phyloP scores from a whole-genome alignment of 2,113 vertebrate genomes.

The Riparia riparia region DNA sequence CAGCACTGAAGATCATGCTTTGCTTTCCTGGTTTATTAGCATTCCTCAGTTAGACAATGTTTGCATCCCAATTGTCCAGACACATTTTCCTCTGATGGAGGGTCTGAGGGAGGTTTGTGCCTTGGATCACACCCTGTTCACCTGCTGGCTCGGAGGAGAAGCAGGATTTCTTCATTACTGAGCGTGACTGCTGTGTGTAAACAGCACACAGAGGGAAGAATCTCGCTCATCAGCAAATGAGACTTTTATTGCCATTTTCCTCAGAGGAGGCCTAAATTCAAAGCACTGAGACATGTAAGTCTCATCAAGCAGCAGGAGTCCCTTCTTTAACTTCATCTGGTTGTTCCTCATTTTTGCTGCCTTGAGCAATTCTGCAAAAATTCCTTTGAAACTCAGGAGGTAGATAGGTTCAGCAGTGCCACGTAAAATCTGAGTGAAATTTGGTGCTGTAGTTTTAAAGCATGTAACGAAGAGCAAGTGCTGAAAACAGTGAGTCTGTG shows the following conservation, averaged over 20 bases:
- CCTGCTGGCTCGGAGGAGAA: neutral
- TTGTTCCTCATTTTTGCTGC: constrained; percentile 63
- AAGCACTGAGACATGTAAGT: constrained; percentile 57
- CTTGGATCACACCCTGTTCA: neutral
- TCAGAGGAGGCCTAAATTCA: constrained; percentile 60
- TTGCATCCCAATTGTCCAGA: neutral
- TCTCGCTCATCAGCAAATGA: neutral
- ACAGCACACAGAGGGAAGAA: constrained; percentile 37
- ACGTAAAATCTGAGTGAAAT: neutral
- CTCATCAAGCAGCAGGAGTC: constrained; percentile 68
- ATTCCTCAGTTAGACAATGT: neutral
- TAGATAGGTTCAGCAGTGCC: constrained; percentile 37
- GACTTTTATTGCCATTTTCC: constrained; percentile 52
- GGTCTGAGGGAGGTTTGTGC: neutral
- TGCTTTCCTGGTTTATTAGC: neutral
- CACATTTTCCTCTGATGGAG: neutral
- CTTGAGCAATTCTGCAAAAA: constrained; percentile 67
- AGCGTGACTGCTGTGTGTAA: constrained; percentile 20
- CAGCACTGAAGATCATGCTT: neutral
- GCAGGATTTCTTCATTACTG: neutral
- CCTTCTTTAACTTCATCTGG: constrained; percentile 48
- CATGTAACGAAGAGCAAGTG: constrained; percentile 22
- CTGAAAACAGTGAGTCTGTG: constrained; percentile 2
- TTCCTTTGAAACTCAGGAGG: constrained; percentile 55
- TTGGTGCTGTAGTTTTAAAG: constrained; percentile 37